Evolutionary conservation across 2,888 invertebrate genomes (phyloP), one percentile per base, ranked within the genome.

Genomic region (Tubulanus polymorphus): DNA sequence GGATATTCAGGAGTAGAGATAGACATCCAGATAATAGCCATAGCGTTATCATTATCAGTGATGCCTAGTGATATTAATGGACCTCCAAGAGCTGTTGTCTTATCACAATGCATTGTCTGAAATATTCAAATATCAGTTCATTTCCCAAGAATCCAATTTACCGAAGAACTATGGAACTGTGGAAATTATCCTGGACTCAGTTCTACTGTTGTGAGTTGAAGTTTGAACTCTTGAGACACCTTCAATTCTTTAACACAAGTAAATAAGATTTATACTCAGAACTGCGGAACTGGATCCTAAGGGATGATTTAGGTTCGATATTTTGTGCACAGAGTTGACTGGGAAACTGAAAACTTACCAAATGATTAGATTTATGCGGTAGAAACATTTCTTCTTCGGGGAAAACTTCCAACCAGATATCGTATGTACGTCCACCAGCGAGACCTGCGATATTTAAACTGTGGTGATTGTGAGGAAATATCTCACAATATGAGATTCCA

Each of bases 11-110:
- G 18, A 25, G 57, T 55, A 32, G 70, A 65, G 27, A 76, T 70
- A 3, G 74, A 71, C 72, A 72, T 74, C 79, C 78, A 79, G 28
- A 75, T 73, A 37, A 79, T 67, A 5, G 74, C 67, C 54, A 79
- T 57, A 18, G 72, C 65, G 59, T 76, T 72, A 1, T 52, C 61
- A 37, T 69, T 69, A 18, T 70, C 66, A 23, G 69, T 63, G 26
- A 67, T 63, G 61, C 78, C 76, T 48, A 79, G 62, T 32, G 78
- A 79, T 52, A 79, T 73, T 15, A 79, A 66, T 49, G 78, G 77
- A 3, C 78, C 79, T 8, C 74, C 74, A 48, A 68, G 66, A 37
- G 67, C 64, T 2, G 66, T 71, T 50, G 68, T 63, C 48, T 66
- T 57, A 0, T 75, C 73, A 53, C 72, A 71, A 25, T 67, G 69